Conservation (phyloP, 2,113 vertebrate genomes). For the Hepsetus odoe region DNA sequence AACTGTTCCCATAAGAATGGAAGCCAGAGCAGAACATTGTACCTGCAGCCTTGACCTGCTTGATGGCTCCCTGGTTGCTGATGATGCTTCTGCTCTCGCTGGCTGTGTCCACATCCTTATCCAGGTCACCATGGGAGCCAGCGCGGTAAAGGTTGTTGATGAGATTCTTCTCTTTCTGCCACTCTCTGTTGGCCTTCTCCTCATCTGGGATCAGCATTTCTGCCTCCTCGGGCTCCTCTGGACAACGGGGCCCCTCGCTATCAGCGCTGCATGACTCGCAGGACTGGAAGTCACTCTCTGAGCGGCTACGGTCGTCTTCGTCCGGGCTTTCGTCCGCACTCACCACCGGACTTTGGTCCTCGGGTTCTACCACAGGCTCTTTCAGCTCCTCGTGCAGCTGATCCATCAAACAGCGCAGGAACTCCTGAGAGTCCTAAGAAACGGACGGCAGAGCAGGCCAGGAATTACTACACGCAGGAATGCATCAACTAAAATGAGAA, state of each 20-base stretch:
- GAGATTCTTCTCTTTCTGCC: slow-evolving; percentile 88
- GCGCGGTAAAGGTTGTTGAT: slow-evolving; percentile 84
- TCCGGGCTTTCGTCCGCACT: slow-evolving; percentile 78
- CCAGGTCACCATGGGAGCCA: slow-evolving; percentile 80
- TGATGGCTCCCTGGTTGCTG: slow-evolving; percentile 90
- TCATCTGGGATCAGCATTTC: slow-evolving; percentile 90
- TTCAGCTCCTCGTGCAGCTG: slow-evolving; percentile 97
- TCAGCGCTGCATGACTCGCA: slow-evolving; percentile 87
- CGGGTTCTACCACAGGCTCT: slow-evolving; percentile 82
- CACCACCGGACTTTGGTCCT: slow-evolving; percentile 75
- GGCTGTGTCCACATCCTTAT: slow-evolving; percentile 85
- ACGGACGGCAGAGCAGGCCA: neutral
- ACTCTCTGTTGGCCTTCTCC: slow-evolving; percentile 80
- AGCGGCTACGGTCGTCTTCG: slow-evolving; percentile 84
- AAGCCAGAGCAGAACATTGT: neutral
- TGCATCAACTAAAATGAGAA: neutral
- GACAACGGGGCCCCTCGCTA: slow-evolving; percentile 71
- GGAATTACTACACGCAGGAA: neutral
- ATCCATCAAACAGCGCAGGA: slow-evolving; percentile 97
- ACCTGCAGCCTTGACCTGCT: slow-evolving; percentile 88
- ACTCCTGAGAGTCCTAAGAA: slow-evolving; percentile 94
- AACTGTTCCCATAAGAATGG: too few species aligned
- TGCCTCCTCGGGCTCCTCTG: slow-evolving; percentile 85
- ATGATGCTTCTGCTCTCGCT: slow-evolving; percentile 79
- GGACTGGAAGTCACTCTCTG: slow-evolving; percentile 89